These are phyloP conservation scores for Microcebus jonahi DNA, from an alignment of 2,113 vertebrate species.

Conservation along the genomic window DNA sequence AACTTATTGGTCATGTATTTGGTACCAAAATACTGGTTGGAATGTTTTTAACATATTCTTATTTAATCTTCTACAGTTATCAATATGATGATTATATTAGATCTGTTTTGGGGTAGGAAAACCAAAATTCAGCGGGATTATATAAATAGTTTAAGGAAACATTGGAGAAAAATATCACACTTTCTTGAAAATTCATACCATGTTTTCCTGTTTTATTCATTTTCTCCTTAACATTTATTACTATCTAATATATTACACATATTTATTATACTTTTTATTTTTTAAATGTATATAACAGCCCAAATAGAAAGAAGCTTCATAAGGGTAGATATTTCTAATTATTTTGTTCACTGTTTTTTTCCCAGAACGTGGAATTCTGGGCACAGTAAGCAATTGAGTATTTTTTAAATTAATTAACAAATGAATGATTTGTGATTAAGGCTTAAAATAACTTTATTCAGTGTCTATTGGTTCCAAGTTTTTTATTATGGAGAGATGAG, in stretches of 20 bases:
- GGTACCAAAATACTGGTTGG: not conserved
- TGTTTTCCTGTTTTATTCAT: not conserved
- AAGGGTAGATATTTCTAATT: not conserved
- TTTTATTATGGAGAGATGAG: not conserved
- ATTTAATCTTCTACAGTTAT: not conserved
- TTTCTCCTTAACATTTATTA: not conserved
- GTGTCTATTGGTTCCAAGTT: not conserved
- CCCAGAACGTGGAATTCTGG: accelerated
- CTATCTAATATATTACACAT: not conserved
- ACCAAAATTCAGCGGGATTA: not conserved
- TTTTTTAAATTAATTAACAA: not conserved
- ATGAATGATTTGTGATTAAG: not conserved
- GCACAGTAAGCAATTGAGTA: not conserved
- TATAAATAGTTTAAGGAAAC: not conserved
- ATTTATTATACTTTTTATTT: not conserved
- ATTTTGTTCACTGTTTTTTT: not conserved
- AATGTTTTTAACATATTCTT: not conserved
- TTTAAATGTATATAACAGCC: not conserved
- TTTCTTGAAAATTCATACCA: not conserved
- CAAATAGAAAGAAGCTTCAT: not conserved
- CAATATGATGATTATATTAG: not conserved
- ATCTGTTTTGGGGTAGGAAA: not conserved
- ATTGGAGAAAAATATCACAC: not conserved
- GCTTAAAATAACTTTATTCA: not conserved
- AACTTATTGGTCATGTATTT: not conserved